A percentile compares a stretch with the other conserved stretches of the same genome.
These are phyloP conservation scores for Zaprionus inermis DNA, from an alignment of 1,140 invertebrate genomes.

Conservation along the genomic window DNA sequence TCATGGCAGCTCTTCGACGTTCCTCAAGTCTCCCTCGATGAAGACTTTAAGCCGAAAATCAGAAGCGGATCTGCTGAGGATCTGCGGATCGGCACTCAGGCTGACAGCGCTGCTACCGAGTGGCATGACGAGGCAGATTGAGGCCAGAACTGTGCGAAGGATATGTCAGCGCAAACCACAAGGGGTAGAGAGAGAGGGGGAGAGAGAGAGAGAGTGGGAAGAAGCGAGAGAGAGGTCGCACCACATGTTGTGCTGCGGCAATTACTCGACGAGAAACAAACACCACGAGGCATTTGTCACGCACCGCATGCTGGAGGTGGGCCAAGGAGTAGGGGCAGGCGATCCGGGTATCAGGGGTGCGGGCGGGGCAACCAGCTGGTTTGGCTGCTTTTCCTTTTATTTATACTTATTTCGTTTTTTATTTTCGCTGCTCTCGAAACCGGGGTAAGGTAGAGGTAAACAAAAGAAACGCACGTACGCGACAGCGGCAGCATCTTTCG, in stretches of 20 bases:
- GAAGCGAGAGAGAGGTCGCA: background rate
- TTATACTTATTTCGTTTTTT: slow-evolving; percentile 39
- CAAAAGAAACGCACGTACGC: slow-evolving; percentile 74
- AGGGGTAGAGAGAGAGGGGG: too few relatives aligned
- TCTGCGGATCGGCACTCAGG: slow-evolving; percentile 12
- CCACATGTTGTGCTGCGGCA: slow-evolving; percentile 63
- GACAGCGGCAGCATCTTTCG: slow-evolving; percentile 57
- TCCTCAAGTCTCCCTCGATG: slow-evolving; percentile 5
- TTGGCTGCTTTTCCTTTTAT: slow-evolving; percentile 55
- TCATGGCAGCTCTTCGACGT: slow-evolving; percentile 16
- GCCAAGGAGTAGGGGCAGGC: slow-evolving; percentile 4
- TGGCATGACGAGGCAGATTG: slow-evolving; percentile 47
- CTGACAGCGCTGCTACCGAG: slow-evolving; percentile 14
- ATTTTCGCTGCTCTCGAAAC: slow-evolving; percentile 26
- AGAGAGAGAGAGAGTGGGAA: background rate
- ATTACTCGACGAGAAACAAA: slow-evolving; percentile 73
- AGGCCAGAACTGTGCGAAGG: slow-evolving; percentile 39
- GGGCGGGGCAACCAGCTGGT: slow-evolving; percentile 70
- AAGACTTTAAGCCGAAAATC: slow-evolving; percentile 28
- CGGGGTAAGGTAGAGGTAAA: slow-evolving; percentile 72
- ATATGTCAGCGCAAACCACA: slow-evolving; percentile 38
- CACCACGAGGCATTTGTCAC: slow-evolving; percentile 73
- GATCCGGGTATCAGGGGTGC: slow-evolving; percentile 8
- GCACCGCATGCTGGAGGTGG: slow-evolving; percentile 41
- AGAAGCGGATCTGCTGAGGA: slow-evolving; percentile 21